Base-by-base conservation (phyloP, 2,797 vertebrate genomes). In the Trichosurus vulpecula region DNA sequence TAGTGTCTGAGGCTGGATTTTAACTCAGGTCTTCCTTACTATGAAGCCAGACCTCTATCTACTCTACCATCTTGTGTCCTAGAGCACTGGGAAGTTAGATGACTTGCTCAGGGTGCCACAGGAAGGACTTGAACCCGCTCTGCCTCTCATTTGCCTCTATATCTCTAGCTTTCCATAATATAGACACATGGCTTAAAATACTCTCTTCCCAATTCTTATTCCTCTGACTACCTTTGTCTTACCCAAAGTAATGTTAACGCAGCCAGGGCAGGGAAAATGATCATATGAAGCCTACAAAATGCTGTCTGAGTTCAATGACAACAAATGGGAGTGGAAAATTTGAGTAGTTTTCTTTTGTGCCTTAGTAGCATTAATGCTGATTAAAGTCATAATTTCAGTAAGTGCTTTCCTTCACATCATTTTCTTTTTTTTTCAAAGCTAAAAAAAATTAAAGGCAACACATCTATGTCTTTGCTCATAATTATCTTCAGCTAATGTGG, bases 281-380 rank as follows among this genome's bases (percentile, higher is more conserved):
- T 57, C 92, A 92, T 52, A 81, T 31, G 35, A 53, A 93, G 91
- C 54, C 54, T 74, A 94, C 55, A 47, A 90, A 93, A 89, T 87
- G 35, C 54, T 47, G 74, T 55, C 57, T 57, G 94, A 93, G 57
- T 87, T 91, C 52, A 95, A 66, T 0, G 90, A 87, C 52, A 94
- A 61, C 89, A 94, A 74, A 29, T 0, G 12, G 89, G 91, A 96
- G 87, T 89, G 93, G 57, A 94, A 93, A 54, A 29, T 93, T 52
- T 94, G 91, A 93, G 91, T 66, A n/a, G 91, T 94, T 94, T 91
- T 93, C 94, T 94, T 91, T 91, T 56, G 94, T 52, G 90, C 52
- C 74, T 61, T 81, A 53, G 55, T 16, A 52, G 90, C 56, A 96
- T 56, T 91, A 52, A 41, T 92, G 58, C 90, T 30, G 52, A 96